Conservation (phyloP, 2,113 vertebrate genomes). For the Poecile atricapillus region DNA sequence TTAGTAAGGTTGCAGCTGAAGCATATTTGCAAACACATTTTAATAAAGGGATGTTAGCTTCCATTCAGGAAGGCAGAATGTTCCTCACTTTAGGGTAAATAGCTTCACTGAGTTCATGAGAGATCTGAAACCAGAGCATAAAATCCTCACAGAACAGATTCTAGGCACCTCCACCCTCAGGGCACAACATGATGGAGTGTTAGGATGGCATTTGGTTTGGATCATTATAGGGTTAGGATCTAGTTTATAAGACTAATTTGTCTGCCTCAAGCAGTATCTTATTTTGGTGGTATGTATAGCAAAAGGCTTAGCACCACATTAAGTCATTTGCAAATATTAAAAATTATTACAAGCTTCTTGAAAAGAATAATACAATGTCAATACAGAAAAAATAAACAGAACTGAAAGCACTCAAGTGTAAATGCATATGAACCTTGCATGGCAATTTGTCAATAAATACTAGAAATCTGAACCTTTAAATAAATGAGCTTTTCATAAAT, state of each 20-base stretch:
- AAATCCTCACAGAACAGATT: not conserved
- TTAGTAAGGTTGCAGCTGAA: not conserved
- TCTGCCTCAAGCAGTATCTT: not conserved
- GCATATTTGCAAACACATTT: not conserved
- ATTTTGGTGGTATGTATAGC: not conserved
- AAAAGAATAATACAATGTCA: not conserved
- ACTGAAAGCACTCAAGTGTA: not conserved
- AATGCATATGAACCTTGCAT: not conserved
- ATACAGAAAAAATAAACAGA: not conserved
- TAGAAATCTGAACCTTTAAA: not conserved
- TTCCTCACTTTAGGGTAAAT: not conserved
- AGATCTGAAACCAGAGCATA: not conserved
- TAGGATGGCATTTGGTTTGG: not conserved
- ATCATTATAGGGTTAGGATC: not conserved
- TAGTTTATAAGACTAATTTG: not conserved
- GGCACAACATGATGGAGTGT: not conserved
- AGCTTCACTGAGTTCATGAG: not conserved
- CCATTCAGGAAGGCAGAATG: not conserved
- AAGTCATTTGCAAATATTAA: constrained; percentile 12
- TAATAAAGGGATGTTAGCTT: not conserved
- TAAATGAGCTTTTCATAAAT: not conserved
- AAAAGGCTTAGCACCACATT: constrained; percentile 1
- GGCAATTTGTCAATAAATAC: not conserved
- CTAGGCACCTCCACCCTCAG: not conserved
- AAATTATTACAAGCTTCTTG: not conserved